These are phyloP conservation scores for Calliopum simillimum DNA, from an alignment of 2,888 invertebrate genomes.

Conservation along the genomic window DNA sequence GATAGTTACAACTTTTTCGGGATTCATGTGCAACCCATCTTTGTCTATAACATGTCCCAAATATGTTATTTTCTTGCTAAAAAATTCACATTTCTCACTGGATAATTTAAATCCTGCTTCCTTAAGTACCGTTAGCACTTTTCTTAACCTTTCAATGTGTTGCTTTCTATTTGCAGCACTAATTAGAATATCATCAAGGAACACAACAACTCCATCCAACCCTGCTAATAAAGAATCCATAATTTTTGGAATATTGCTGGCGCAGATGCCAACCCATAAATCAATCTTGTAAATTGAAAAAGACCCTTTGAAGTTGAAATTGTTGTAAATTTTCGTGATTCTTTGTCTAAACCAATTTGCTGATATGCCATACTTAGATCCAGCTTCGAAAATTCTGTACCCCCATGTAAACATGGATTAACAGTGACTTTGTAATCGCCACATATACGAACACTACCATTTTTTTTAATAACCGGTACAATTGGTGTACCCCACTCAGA, in stretches of 20 bases:
- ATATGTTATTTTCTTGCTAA: slow-evolving; percentile 45
- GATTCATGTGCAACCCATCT: slow-evolving; percentile 50
- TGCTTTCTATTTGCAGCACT: too few species aligned
- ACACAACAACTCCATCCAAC: slow-evolving; percentile 42
- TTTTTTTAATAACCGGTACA: too few species aligned
- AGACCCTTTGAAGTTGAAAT: slow-evolving; percentile 50
- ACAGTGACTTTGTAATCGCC: slow-evolving; percentile 47
- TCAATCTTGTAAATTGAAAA: slow-evolving; percentile 46
- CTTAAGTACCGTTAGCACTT: slow-evolving; percentile 29
- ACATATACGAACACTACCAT: slow-evolving; percentile 50
- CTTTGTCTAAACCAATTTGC: too few species aligned
- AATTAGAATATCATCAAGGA: slow-evolving; percentile 53
- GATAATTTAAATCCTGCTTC: slow-evolving; percentile 38
- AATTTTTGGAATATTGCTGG: slow-evolving; percentile 60
- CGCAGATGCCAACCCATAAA: slow-evolving; percentile 60
- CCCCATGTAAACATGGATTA: slow-evolving; percentile 47
- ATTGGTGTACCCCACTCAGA: too few species aligned
- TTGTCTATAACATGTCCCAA: slow-evolving; percentile 54
- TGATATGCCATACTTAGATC: slow-evolving; percentile 49
- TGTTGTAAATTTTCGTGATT: too few species aligned
- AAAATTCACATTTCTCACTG: slow-evolving; percentile 33
- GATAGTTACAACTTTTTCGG: slow-evolving; percentile 43
- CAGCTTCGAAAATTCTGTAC: slow-evolving; percentile 40
- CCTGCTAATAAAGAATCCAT: slow-evolving; percentile 55
- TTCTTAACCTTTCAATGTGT: too few species aligned